phyloP scores from a whole-genome alignment of 2,797 vertebrate species.

The Oreonectes daqikongensis region DNA sequence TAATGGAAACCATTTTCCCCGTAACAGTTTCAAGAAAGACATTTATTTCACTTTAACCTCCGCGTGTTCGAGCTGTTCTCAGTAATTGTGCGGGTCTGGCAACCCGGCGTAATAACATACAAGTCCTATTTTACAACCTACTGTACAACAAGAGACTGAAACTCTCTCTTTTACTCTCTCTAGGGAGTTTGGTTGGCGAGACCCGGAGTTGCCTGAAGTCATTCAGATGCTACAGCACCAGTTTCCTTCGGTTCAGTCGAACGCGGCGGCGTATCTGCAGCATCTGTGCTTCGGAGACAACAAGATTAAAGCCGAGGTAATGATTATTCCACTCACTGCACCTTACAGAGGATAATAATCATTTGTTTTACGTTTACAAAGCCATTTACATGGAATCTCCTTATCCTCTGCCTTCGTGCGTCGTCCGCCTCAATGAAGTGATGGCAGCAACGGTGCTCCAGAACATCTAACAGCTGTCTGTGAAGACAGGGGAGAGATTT shows the following conservation, averaged over 20 bases:
- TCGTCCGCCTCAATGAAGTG: background rate
- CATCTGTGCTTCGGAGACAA: slow-evolving; percentile 99
- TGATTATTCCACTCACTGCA: background rate
- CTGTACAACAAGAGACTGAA: slow-evolving; percentile 12
- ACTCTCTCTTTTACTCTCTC: slow-evolving; percentile 36
- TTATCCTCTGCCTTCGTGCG: background rate
- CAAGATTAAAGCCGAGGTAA: slow-evolving; percentile 97
- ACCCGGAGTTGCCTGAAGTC: slow-evolving; percentile 98
- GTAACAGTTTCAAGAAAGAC: slow-evolving; percentile 66
- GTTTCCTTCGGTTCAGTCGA: slow-evolving; percentile 98
- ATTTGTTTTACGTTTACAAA: background rate
- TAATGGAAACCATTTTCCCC: slow-evolving; percentile 68
- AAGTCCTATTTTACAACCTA: slow-evolving; percentile 24
- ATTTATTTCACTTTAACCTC: slow-evolving; percentile 73
- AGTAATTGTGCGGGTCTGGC: slow-evolving; percentile 28
- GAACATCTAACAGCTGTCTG: background rate
- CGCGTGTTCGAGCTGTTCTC: slow-evolving; percentile 44
- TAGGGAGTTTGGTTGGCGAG: slow-evolving; percentile 99
- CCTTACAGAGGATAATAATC: background rate
- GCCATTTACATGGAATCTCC: background rate
- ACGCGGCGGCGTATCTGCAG: slow-evolving; percentile 96
- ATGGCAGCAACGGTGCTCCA: background rate
- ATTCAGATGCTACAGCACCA: slow-evolving; percentile 99
- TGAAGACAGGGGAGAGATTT: background rate
- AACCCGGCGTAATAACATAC: background rate